Evolutionary conservation across 30 jellyfish, hydroid and myxozoan genomes (phyloP).

Genomic region (Rhopilema esculentum): DNA sequence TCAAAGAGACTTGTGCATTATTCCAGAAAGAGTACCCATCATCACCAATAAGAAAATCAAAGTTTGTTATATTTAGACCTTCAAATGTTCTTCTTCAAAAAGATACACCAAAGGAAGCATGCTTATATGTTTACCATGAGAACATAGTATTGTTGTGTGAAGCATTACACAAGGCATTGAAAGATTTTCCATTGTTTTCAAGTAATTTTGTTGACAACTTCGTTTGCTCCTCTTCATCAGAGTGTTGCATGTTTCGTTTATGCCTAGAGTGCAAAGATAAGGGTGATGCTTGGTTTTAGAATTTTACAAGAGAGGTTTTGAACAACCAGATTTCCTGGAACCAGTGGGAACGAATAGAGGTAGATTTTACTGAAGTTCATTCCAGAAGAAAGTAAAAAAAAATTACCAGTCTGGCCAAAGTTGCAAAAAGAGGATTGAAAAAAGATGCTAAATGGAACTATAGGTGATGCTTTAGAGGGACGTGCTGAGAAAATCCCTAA

Average conservation of each 20-base stretch:
- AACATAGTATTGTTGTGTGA: slow-evolving; percentile 58
- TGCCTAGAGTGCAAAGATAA: slow-evolving; percentile 23
- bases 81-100: slow-evolving; percentile 43
- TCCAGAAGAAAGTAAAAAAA: slow-evolving; percentile 11
- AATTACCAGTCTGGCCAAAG: not conserved
- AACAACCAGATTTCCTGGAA: slow-evolving; percentile 21
- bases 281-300: not conserved
- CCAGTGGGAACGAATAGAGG: slow-evolving; percentile 20
- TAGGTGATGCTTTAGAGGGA: slow-evolving; percentile 53
- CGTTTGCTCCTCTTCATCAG: slow-evolving; percentile 63
- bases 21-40: slow-evolving; percentile 8
- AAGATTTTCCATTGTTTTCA: slow-evolving; percentile 64
- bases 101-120: slow-evolving; percentile 47
- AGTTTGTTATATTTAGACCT: slow-evolving; percentile 30
- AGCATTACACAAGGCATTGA: slow-evolving; percentile 62
- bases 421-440: slow-evolving; percentile 30
- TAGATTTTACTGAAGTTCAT: not conserved
- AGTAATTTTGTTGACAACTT: slow-evolving; percentile 56
- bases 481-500: slow-evolving; percentile 55
- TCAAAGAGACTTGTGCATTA: slow-evolving; percentile 1
- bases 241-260: slow-evolving; percentile 49
- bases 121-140: slow-evolving; percentile 60
- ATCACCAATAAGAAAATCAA: slow-evolving; percentile 6
- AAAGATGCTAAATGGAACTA: slow-evolving; percentile 53
- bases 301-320: not conserved